These are phyloP conservation scores for Matsumyia berberina DNA, from an alignment of 2,888 invertebrate species.

Conservation along the genomic window DNA sequence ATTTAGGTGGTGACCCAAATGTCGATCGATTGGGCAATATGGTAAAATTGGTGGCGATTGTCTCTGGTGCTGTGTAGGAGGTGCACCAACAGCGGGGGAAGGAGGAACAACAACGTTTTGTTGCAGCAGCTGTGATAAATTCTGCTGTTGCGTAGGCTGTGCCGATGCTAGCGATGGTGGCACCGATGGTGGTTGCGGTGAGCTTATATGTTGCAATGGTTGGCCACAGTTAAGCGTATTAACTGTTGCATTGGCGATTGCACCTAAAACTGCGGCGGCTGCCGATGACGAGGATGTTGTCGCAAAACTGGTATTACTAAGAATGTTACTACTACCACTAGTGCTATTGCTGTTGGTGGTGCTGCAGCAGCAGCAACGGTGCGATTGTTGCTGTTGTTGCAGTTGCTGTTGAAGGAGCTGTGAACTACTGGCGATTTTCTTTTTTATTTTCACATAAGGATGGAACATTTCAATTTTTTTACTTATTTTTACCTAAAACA, in stretches of 20 bases:
- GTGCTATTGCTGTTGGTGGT: conserved; percentile 41
- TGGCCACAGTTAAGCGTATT: conserved; percentile 78
- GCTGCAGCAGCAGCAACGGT: conserved; percentile 74
- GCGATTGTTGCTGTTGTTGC: conserved; percentile 57
- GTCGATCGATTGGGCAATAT: conserved; percentile 77
- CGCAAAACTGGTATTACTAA: conserved; percentile 77
- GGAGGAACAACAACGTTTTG: conserved; percentile 68
- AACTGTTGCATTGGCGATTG: conserved; percentile 83
- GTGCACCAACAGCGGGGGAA: conserved; percentile 11
- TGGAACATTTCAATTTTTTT: conserved; percentile 83
- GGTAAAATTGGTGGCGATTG: conserved; percentile 75
- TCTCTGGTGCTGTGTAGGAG: conserved; percentile 52
- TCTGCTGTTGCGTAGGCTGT: conserved; percentile 67
- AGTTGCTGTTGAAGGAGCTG: conserved; percentile 68
- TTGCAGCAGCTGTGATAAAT: conserved; percentile 70
- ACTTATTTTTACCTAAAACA: conserved; percentile 65
- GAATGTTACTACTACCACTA: conserved; percentile 71
- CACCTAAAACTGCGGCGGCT: conserved; percentile 79
- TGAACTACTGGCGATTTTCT: conserved; percentile 79
- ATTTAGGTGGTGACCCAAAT: conserved; percentile 84
- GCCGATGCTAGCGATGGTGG: conserved; percentile 78
- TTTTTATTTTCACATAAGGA: conserved; percentile 84
- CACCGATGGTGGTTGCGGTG: conserved; percentile 55
- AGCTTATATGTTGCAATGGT: conserved; percentile 54
- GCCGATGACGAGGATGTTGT: conserved; percentile 76